Conservation (phyloP, 1,140 invertebrate species). For the Bombyx mori region ASM3026992v2 NC_085113.1:4351001-4351500, state of each 20-base stretch:
- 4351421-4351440: conserved; percentile 60
- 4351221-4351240: conserved; percentile 16
- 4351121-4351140: neutral
- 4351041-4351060: conserved; percentile 89
- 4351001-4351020: conserved; percentile 95
- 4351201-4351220: conserved; percentile 1
- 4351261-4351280: conserved; percentile 49
- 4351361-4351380: conserved; percentile 61
- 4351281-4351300: conserved; percentile 52
- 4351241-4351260: conserved; percentile 19
- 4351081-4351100: conserved; percentile 73
- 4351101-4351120: neutral
- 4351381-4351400: conserved; percentile 59
- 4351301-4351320: conserved; percentile 22
- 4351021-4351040: conserved; percentile 94
- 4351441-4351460: conserved; percentile 54
- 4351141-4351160: conserved; percentile 24
- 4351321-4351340: conserved; percentile 37
- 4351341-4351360: conserved; percentile 63
- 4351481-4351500: conserved; percentile 61
- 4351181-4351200: neutral
- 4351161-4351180: conserved; percentile 29
- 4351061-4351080: conserved; percentile 81
- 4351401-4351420: conserved; percentile 68
- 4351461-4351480: conserved; percentile 61